Base-by-base conservation (phyloP, 2,888 invertebrate species). In the Onchidella celtica region DNA sequence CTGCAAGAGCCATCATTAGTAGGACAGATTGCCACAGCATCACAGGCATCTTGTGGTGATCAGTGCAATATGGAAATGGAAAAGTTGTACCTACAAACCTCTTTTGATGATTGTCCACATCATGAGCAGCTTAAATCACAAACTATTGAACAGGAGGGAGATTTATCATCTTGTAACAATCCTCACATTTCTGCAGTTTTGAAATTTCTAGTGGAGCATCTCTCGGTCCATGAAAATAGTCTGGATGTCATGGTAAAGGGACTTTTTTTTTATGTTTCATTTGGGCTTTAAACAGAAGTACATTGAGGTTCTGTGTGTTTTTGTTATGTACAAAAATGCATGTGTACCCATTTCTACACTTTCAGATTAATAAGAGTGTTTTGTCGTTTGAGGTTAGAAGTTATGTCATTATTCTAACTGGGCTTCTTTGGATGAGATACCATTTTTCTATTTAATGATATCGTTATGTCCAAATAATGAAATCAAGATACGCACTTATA, bases 141-240 rank as follows among this genome's bases (percentile, higher is more conserved):
- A 24, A 59, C 17, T 17, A 47, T 17, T 32, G n/a, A 34, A 2
- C 34, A 27, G 11, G 32, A 55, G 32, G 55, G 55, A 29, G 29
- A 59, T 24, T 11, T 1, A 6, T 36, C 14, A 14, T 59, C 57
- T n/a, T 21, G 34, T 21, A 2, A n/a, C 32, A 59, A 27, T 36
- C 57, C 57, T 59, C 69, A 77, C 38, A 59, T 77, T 57, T 66
- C 77, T 32, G 55, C 34, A 6, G 38, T 77, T 36, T 57, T 77
- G 47, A 61, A 79, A 3, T 70, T 40, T 70, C 70, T 79, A 17
- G 17, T 40, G 40, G 70, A 40, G 14, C 70, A 79, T 40, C 17
- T 79, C n/a, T 24, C 4, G 9, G 27, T 6, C 2, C 21, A 63
- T 27, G 38, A 38, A 21, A 40, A 63, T 3, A 61, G 14, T 29